Percentiles rank a stretch among this genome's conserved stretches.
phyloP scores from a whole-genome alignment of 92 coral and sea anemone genomes.

The Epizoanthus ramosus region DNA sequence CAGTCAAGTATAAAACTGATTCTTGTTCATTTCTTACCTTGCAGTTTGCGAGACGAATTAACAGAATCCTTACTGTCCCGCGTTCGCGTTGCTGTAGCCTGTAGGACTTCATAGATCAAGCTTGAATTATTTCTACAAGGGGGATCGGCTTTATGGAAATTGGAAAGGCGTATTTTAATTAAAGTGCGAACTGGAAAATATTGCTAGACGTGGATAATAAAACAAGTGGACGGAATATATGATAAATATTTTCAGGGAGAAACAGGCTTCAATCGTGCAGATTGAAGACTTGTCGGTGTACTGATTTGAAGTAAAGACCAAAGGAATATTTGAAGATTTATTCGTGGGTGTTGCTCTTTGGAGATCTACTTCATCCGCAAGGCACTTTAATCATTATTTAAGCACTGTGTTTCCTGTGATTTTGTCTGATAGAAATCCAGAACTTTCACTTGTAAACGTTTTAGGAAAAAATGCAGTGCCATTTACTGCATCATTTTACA shows the following conservation, averaged over 20 bases:
- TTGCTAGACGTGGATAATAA: background rate
- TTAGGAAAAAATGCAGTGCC: too few relatives aligned
- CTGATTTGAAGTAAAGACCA: background rate
- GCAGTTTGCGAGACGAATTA: background rate
- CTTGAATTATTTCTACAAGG: background rate
- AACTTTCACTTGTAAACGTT: background rate
- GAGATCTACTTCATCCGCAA: conserved; percentile 6
- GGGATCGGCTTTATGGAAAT: conserved; percentile 7
- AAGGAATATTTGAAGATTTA: background rate
- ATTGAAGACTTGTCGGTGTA: too few relatives aligned
- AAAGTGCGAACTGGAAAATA: background rate
- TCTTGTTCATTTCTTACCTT: background rate
- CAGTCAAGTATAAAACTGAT: background rate
- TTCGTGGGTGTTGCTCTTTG: conserved; percentile 30
- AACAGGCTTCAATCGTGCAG: too few relatives aligned
- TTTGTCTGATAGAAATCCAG: background rate
- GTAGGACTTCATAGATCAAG: background rate
- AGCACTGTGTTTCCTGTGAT: background rate
- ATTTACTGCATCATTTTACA: too few relatives aligned
- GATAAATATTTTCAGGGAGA: background rate
- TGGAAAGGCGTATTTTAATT: background rate
- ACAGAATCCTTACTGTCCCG: background rate
- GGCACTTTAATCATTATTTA: background rate
- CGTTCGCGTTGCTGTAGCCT: too few relatives aligned
- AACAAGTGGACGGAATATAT: background rate